Base-by-base conservation (phyloP, 2,797 vertebrate species). In the Protonibea diacanthus region DNA sequence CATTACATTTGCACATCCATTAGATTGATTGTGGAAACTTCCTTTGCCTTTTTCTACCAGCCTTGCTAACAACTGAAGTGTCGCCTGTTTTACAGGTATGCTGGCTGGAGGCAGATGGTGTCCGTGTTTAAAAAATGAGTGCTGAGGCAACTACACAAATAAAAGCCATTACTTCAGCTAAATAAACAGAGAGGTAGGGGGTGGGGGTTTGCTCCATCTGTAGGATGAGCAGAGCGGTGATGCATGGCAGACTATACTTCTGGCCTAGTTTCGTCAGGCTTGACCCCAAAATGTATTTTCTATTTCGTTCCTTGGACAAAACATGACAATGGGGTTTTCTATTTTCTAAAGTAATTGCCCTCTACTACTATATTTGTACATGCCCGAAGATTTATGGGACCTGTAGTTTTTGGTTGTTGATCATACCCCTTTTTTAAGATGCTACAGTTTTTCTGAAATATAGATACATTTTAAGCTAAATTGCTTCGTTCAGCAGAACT, bases 131-230 rank as follows among this genome's bases (percentile, higher is more conserved):
- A 82, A 82, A 38, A 76, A 53, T 20, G 48, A 84, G 75, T 42
- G 78, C 82, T 69, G 62, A 78, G 78, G 71, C 84, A 80, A 74
- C 81, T 66, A 66, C 67, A 81, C 80, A 85, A 81, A 90, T 81
- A 91, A 79, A 88, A 84, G 59, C 68, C 72, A 85, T 87, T 88
- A 81, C 60, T 88, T 91, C 80, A 87, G 84, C 83, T 89, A 86
- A 91, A 91, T 82, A 92, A 92, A 92, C 85, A 91, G 72, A 71
- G 78, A 42, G 51, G 51, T 20, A 17, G 40, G 42, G 56, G 48
- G 49, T 2, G 14, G 60, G 73, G 59, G 62, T 64, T 77, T 66
- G 71, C 65, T 83, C 80, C 73, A 85, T 84, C 80, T 90, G 84
- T 78, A 78, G 51, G 58, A 80, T 53, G 78, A 89, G 67, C 71